Evolutionary conservation across 2,888 invertebrate species (phyloP), one percentile per base, ranked within the genome.

Genomic region (Tachina lurida): DNA sequence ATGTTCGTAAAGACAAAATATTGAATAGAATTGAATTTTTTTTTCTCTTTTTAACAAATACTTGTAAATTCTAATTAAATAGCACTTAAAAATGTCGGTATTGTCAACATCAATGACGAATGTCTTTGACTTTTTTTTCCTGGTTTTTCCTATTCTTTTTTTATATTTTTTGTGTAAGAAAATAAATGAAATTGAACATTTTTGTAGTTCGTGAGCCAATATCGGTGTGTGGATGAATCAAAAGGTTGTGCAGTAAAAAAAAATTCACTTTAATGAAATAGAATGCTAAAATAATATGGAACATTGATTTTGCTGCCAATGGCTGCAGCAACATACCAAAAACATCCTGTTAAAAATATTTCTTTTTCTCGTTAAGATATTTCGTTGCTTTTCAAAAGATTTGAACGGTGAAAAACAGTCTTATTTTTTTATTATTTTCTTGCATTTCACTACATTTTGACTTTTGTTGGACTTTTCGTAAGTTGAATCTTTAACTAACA

Each of bases 61-160:
- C 75, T 83, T 68, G 73, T 73, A 79, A 87, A 86, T 87, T 87
- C 84, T 85, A 87, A 87, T 87, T 87, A 87, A 85, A 87, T 70
- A 52, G 79, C 82, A 79, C 71, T 87, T 84, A 56, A 75, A 87
- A 84, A 83, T 70, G 62, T 74, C 56, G 31, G 52, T 68, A 81
- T 84, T 81, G 73, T 77, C 81, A 77, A 56, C 62, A 74, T 71
- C 62, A 75, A 54, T 68, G 77, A 79, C 22, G 41, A 73, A 81
- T 70, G 68, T 41, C 68, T 81, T 81, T 68, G 80, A 63, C 67
- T 80, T 19, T 15, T 19, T 15, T 47, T 31, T 31, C 31, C 31
- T 31, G 31, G 2, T 31, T 31, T 31, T 31, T 80, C 68, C 68
- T 45, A 19, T 56, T 43, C 19, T 60, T n/a, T 39, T 15, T 54